A percentile compares a stretch with the other conserved stretches of the same genome.
Conservation (phyloP, 2,113 vertebrate genomes). For the Pseudopodoces humilis region DNA sequence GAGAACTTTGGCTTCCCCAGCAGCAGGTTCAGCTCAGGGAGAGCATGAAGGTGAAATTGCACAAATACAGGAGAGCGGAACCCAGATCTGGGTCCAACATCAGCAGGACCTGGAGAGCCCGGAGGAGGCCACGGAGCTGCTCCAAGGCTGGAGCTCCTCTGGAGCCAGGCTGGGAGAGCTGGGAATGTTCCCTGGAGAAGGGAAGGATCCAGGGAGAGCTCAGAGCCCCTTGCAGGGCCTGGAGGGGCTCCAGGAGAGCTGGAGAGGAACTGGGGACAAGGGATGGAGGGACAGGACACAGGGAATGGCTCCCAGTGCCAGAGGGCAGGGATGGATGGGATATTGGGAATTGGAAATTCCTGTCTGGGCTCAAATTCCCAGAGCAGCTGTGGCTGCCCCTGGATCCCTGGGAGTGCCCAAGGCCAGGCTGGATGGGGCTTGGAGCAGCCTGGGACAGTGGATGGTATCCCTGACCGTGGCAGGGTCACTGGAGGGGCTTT, state of each 20-base stretch:
- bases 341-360: neutral
- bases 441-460: accelerated
- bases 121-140: neutral
- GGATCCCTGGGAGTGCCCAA: neutral
- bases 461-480: accelerated
- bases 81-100: neutral
- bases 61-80: neutral
- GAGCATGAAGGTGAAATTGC: neutral
- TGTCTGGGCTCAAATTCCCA: neutral
- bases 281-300: neutral
- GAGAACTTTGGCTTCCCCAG: neutral
- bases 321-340: neutral
- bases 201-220: neutral
- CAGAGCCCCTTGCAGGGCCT: neutral
- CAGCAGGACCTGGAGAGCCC: neutral
- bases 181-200: no score
- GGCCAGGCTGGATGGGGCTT: accelerated
- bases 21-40: neutral
- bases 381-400: neutral
- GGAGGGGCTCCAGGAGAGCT: neutral
- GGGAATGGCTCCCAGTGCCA: neutral
- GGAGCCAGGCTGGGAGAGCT: neutral
- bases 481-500: accelerated
- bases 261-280: neutral
- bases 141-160: neutral